These are phyloP conservation scores for Bombycilla garrulus DNA, from an alignment of 2,113 vertebrate species.

Conservation along the genomic window DNA sequence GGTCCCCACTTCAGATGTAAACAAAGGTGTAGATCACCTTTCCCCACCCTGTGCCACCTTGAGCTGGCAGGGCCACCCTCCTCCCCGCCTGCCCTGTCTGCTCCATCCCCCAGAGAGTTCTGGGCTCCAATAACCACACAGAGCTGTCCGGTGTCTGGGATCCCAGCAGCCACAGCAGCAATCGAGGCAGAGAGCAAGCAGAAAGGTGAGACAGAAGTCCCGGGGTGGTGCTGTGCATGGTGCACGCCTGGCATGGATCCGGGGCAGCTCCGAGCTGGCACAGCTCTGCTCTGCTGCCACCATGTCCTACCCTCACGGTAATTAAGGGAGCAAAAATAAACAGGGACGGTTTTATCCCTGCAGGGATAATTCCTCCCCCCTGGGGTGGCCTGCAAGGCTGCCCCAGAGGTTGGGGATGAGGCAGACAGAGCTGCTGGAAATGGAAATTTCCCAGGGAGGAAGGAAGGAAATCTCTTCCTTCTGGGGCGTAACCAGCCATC, in stretches of 20 bases:
- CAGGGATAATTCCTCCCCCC: neutral
- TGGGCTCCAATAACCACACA: neutral
- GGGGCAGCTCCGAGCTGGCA: neutral
- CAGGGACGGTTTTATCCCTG: neutral
- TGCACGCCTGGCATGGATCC: accelerated
- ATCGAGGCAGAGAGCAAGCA: neutral
- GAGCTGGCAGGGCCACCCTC: neutral
- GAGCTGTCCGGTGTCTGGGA: accelerated
- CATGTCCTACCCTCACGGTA: accelerated
- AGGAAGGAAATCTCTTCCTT: neutral
- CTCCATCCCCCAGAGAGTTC: neutral
- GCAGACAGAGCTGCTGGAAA: neutral
- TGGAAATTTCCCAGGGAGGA: constrained; percentile 25
- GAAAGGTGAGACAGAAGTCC: neutral
- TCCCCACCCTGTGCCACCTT: neutral
- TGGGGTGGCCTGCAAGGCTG: neutral
- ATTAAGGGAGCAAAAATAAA: neutral
- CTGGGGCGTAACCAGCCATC: neutral
- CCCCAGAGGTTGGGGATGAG: neutral
- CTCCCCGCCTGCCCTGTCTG: neutral
- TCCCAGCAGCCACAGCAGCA: neutral
- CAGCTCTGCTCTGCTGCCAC: accelerated
- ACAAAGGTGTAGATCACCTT: neutral
- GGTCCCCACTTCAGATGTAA: neutral
- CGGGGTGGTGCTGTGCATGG: accelerated